Conservation (phyloP, 2,113 vertebrate genomes). For the Pelecanus crispus region DNA sequence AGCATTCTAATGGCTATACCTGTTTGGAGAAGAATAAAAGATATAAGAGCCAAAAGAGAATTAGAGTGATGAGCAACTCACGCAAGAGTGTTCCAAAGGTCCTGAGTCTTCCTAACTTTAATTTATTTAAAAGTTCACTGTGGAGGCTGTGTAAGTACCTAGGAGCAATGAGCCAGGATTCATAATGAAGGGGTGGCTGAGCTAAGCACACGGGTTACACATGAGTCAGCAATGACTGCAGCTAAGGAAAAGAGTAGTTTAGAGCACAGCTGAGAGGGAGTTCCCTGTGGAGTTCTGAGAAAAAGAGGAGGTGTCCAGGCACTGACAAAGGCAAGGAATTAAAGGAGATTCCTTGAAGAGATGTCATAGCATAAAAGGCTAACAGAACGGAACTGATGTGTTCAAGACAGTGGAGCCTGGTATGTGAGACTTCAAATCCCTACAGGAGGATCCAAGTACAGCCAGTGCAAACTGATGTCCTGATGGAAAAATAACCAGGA, state of each 20-base stretch:
- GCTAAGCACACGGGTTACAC: conserved; percentile 13
- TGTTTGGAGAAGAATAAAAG: not conserved
- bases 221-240: conserved; percentile 8
- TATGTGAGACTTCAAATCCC: not conserved
- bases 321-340: not conserved
- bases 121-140: conserved; percentile 23
- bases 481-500: not conserved
- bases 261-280: not conserved
- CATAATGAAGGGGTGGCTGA: conserved; percentile 24
- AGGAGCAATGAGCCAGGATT: not conserved
- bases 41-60: not conserved
- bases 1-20: not conserved
- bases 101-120: not conserved
- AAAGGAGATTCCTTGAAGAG: not conserved
- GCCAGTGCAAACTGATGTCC: not conserved
- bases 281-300: not conserved
- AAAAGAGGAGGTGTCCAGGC: not conserved
- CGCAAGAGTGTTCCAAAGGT: not conserved
- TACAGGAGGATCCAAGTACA: not conserved
- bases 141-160: not conserved
- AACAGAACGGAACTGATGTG: not conserved
- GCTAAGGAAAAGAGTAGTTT: not conserved
- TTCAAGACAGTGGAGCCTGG: not conserved
- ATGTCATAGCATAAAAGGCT: not conserved
- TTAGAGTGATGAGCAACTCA: not conserved